These are phyloP conservation scores for Anarsia innoxiella DNA, from an alignment of 2,888 invertebrate genomes.

Conservation along the genomic window DNA sequence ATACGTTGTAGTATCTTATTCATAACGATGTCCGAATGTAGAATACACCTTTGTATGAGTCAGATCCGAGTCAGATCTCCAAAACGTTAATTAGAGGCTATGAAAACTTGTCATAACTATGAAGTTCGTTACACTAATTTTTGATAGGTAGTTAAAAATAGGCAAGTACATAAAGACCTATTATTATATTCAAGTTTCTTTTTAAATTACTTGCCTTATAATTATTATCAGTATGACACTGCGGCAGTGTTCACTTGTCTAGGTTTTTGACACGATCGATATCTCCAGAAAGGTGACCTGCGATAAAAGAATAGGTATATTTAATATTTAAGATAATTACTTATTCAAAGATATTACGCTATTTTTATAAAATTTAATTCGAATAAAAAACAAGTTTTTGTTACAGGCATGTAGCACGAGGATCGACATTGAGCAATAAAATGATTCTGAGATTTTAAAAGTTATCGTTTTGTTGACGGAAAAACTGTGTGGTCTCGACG, in stretches of 20 bases:
- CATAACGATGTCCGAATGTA: background rate
- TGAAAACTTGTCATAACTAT: slow-evolving; percentile 7
- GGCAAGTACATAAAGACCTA: no score
- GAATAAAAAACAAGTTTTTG: slow-evolving; percentile 44
- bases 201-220: background rate
- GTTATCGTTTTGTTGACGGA: background rate
- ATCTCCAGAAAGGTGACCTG: background rate
- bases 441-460: slow-evolving; percentile 20
- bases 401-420: slow-evolving; percentile 58
- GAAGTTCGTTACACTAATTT: slow-evolving; percentile 13
- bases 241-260: no score
- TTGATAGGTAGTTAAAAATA: no score
- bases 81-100: slow-evolving; percentile 4
- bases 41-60: background rate
- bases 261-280: no score
- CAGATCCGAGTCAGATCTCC: background rate
- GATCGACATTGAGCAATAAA: slow-evolving; percentile 25
- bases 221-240: background rate
- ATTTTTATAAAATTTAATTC: slow-evolving; percentile 43
- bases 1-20: background rate
- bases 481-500: background rate
- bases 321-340: slow-evolving; percentile 25
- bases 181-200: background rate
- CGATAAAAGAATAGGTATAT: background rate
- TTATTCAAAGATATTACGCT: no score